Percentiles rank a stretch among this genome's conserved stretches.
These are phyloP conservation scores for Neuroscelio doddi DNA, from an alignment of 2,888 invertebrate genomes.

Conservation along the genomic window DNA sequence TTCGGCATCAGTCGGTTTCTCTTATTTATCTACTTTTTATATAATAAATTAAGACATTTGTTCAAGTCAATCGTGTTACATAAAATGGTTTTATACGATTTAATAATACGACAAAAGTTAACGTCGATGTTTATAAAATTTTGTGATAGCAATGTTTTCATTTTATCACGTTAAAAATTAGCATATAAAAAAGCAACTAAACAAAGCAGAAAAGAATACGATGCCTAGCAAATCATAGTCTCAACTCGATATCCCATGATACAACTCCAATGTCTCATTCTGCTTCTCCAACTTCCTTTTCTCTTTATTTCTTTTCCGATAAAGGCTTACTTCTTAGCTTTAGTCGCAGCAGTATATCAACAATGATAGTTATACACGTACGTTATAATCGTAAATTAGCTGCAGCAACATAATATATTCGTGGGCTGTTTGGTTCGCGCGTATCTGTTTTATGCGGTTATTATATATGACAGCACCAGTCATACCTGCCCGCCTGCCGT, in stretches of 20 bases:
- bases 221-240: slow-evolving; percentile 35
- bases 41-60: too few species aligned
- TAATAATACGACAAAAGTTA: too few species aligned
- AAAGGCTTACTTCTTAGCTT: slow-evolving; percentile 53
- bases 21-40: too few species aligned
- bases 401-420: slow-evolving; percentile 72
- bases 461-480: slow-evolving; percentile 72
- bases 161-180: too few species aligned
- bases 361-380: slow-evolving; percentile 73
- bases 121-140: too few species aligned
- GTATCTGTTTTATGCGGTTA: slow-evolving; percentile 72
- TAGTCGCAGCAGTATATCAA: slow-evolving; percentile 69
- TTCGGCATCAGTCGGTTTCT: too few species aligned
- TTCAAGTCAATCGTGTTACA: too few species aligned
- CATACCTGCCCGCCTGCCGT: slow-evolving; percentile 63
- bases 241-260: slow-evolving; percentile 20
- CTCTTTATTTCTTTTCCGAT: slow-evolving; percentile 47
- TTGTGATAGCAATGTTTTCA: too few species aligned
- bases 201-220: background rate
- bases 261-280: slow-evolving; percentile 27
- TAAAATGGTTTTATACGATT: too few species aligned
- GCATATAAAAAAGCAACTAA: too few species aligned
- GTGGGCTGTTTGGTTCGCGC: slow-evolving; percentile 67
- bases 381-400: slow-evolving; percentile 73
- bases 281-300: slow-evolving; percentile 7